Evolutionary conservation across 2,113 vertebrate genomes (phyloP), one percentile per base, ranked within the genome.

Genomic region (Triplophysa dalaica): DNA sequence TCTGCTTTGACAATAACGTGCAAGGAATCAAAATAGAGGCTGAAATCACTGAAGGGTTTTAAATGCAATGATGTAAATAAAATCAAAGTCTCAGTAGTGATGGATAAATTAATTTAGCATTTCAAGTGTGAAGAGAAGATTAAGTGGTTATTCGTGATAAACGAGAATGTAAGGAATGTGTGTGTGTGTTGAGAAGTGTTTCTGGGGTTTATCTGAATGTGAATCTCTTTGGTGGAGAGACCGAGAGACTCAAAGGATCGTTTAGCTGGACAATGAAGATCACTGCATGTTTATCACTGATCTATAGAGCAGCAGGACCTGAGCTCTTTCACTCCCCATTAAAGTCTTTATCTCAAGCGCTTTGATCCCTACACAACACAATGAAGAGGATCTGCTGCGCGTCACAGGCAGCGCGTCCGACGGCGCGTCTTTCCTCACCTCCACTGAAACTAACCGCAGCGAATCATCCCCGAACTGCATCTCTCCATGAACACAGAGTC

Each of bases 341-440:
- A 85, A 73, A 58, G 75, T 81, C 84, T 90, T 90, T 91, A 90
- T 92, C 91, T 86, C 8, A 0, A 41, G 24, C 9, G 77, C 93
- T 94, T 93, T 93, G 91, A 94, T 91, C 90, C 86, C 16, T 21
- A 72, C 66, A 63, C 82, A 82, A 88, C 84, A 89, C 91, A 91
- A 91, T 86, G 43, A 48, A 48, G 80, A 83, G 73, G 65, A 50
- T 54, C 82, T 43, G 77, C 41, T 66, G 91, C 45, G 88, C 75
- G 24, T 24, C 24, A 24, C 24, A 24, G 24, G 24, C 24, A 24
- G 24, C 24, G 24, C 24, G 24, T 24, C 24, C 24, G 24, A 24
- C 24, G 24, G 24, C 24, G 24, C 2, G 80, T n/a, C 87, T 89
- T 93, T 92, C 90, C 91, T 92, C 85, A 67, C 45, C 81, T 75